Base-by-base conservation (phyloP, 2,797 vertebrate genomes). In the Oryzias dopingdopingensis region DNA sequence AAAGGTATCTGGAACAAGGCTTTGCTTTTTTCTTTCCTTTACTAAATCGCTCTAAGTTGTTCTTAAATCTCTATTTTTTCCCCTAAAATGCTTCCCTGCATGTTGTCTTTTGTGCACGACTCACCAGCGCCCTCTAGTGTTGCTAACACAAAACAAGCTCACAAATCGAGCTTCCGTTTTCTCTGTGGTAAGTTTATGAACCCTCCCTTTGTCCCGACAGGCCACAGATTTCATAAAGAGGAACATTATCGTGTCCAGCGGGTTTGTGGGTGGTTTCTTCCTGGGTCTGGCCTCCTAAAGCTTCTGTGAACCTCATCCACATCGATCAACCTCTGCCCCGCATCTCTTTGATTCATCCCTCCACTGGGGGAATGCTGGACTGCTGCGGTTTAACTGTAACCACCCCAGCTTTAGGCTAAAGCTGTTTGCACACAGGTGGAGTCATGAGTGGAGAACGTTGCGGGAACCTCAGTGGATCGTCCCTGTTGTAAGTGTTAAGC, bases 201-300 rank as follows among this genome's bases (percentile, higher is more conserved):
- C 7, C 14, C 14, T 7, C 5, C 15, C 7, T 16, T 43, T 49
- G 65, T 17, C n/a, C 2, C 52, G 83, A 61, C 90, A 99, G 97
- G 95, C 96, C 54, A 94, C 95, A 85, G 96, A 98, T 80, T 99
- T 99, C 80, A 91, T 96, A 78, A 96, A 99, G 81, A 93, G 95
- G 88, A 99, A 99, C 90, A 96, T 99, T 5, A 95, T 98, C 68
- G 81, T 98, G 72, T 97, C 97, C 74, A 94, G 95, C 49, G 96
- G 95, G 8, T 99, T 99, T 68, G 91, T 97, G 32, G 97, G 97
- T 52, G 97, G 97, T 61, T 99, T 99, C 90, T 92, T 99, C 70
- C 82, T 99, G 66, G 97, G 97, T 62, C 82, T 99, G 83, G 97
- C 96, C 0, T 99, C 97, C 0, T 99, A 77, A 81, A 74, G 37